Base-by-base conservation (phyloP, 2,113 vertebrate species). In the Brachyhypopomus gauderio region DNA sequence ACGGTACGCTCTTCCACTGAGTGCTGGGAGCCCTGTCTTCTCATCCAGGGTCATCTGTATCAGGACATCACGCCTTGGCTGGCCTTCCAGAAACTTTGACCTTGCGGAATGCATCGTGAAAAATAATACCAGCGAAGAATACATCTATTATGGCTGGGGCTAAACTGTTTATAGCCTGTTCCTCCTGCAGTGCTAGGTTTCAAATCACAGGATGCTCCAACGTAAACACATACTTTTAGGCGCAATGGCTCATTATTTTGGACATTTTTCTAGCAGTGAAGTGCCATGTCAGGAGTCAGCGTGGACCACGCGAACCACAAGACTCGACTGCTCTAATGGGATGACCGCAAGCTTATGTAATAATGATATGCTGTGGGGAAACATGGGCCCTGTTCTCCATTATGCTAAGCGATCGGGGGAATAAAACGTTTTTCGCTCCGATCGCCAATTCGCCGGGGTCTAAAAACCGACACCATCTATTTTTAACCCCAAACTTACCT, bases 261-360 rank as follows among this genome's bases (percentile, higher is more conserved):
- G 67, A 75, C 5, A 64, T 27, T 79, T 80, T 80, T 66, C 25
- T 41, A 75, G 27, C 62, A 59, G n/a, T 45, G 45, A 83, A 74
- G 60, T 19, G 30, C 38, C 66, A 59, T 52, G 66, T 73, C 67
- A 69, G 76, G 60, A 82, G 72, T 84, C 79, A 63, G 56, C 76
- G 67, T 56, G 23, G 72, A 77, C 78, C 78, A 62, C 63, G 69
- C 45, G 22, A 66, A 78, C 82, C 82, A 79, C 82, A 82, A 76
- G 25, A 67, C n/a, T 81, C 66, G 7, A 76, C 60, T 84, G 59
- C 30, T 76, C 79, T 72, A 81, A 84, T 63, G 77, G 75, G 23
- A 41, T 63, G 67, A 82, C 82, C 82, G 60, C 73, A 58, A 16
- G 30, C 19, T 82, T 82, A 86, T 86, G 82, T 67, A 86, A 86